phyloP scores from a whole-genome alignment of 1,140 invertebrate genomes.

The Aleiodes sp. region DNA sequence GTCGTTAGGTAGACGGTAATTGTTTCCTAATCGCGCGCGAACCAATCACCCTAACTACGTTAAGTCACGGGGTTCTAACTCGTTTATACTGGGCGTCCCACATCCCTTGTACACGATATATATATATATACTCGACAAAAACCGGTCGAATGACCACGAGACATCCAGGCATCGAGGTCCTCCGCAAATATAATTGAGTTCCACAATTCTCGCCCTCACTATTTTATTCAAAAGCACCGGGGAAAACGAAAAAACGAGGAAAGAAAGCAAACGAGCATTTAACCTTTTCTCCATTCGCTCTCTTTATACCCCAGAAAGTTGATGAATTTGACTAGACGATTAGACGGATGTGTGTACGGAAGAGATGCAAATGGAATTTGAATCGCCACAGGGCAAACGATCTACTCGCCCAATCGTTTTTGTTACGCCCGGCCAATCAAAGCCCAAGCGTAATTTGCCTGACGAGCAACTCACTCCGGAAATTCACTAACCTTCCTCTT shows the following conservation, averaged over 20 bases:
- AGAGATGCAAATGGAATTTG: conserved; percentile 16
- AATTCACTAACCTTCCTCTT: conserved; percentile 12
- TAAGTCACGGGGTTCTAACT: conserved; percentile 15
- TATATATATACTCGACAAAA: neutral
- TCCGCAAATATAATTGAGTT: neutral
- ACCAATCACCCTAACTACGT: conserved; percentile 8
- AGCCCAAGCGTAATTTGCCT: conserved; percentile 9
- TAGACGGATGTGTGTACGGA: conserved; percentile 9
- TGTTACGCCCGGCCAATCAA: conserved; percentile 15
- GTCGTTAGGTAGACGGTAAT: conserved; percentile 3
- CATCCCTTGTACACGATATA: neutral
- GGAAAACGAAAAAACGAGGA: neutral
- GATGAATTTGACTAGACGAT: conserved; percentile 7
- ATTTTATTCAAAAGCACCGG: neutral
- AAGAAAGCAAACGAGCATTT: too few species aligned
- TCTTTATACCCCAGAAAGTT: neutral
- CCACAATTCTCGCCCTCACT: neutral
- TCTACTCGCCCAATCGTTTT: conserved; percentile 8
- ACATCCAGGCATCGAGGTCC: neutral
- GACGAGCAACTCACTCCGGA: conserved; percentile 9
- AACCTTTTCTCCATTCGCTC: neutral
- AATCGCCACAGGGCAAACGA: conserved; percentile 6
- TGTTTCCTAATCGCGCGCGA: conserved; percentile 17
- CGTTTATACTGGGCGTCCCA: conserved; percentile 6
- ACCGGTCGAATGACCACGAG: neutral